A percentile compares a stretch with the other conserved stretches of the same genome.
Evolutionary conservation across 2,888 invertebrate species (phyloP).

Genomic region (Drosophila parthenogenetica): DNA sequence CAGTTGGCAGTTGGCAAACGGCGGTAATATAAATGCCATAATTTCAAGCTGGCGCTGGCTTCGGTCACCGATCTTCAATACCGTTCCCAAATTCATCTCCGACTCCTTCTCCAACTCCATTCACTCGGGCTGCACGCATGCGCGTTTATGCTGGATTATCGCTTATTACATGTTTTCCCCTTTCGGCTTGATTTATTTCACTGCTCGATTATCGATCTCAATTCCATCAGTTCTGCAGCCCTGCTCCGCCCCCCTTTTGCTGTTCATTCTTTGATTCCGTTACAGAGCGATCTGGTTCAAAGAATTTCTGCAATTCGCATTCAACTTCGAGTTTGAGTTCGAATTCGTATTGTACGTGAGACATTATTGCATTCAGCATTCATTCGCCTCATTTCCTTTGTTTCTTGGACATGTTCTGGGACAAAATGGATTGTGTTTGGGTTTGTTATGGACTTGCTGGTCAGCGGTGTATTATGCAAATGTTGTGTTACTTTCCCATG

Average conservation of each 20-base stretch:
- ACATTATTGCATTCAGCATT: conserved; percentile 52
- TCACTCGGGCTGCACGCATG: conserved; percentile 67
- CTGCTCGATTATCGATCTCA: conserved; percentile 66
- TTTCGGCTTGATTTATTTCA: conserved; percentile 63
- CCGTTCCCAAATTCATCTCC: conserved; percentile 1
- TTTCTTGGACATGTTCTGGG: conserved; percentile 43
- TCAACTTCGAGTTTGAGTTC: conserved; percentile 3
- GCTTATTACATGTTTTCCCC: conserved; percentile 73
- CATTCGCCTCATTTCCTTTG: conserved; percentile 38
- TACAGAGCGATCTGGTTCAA: conserved; percentile 42
- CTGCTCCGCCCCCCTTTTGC: too few relatives aligned
- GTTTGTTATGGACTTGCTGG: conserved; percentile 19
- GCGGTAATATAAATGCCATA: conserved; percentile 61
- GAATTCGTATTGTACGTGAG: conserved; percentile 65
- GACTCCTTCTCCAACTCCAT: conserved; percentile 1
- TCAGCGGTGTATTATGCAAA: conserved; percentile 46
- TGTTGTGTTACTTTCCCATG: conserved; percentile 38
- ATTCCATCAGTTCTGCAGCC: conserved; percentile 6
- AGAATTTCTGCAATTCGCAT: conserved; percentile 59
- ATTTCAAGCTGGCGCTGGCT: conserved; percentile 55
- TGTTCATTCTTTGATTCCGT: conserved; percentile 25
- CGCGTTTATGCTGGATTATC: conserved; percentile 79
- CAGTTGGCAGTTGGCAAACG: conserved; percentile 25
- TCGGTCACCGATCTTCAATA: conserved; percentile 18
- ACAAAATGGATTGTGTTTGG: conserved; percentile 6